Evolutionary conservation across 2,888 invertebrate genomes (phyloP).

Genomic region (Cistogaster globosa): DNA sequence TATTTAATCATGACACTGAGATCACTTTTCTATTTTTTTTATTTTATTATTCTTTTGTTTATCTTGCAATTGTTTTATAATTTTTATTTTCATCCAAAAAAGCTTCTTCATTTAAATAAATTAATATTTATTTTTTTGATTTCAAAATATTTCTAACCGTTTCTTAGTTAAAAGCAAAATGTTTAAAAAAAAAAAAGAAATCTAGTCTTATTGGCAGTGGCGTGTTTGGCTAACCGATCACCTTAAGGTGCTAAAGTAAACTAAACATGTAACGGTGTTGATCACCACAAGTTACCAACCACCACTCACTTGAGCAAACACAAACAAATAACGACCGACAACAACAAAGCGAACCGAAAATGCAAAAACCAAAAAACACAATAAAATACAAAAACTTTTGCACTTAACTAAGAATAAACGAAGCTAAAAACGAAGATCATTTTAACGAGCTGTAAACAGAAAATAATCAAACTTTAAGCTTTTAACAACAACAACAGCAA

Average conservation of each 20-base stretch:
- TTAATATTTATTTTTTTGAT: neutral
- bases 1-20: conserved; percentile 37
- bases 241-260: conserved; percentile 71
- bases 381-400: conserved; percentile 57
- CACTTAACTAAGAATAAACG: conserved; percentile 67
- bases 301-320: conserved; percentile 33
- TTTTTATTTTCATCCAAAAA: conserved; percentile 8
- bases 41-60: conserved; percentile 4
- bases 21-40: conserved; percentile 56
- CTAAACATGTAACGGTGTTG: conserved; percentile 70
- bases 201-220: conserved; percentile 28
- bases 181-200: conserved; percentile 3
- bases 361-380: conserved; percentile 5
- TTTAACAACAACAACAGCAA: conserved; percentile 34
- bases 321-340: neutral
- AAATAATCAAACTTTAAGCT: conserved; percentile 53
- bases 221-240: conserved; percentile 61
- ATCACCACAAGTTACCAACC: conserved; percentile 67
- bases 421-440: conserved; percentile 28
- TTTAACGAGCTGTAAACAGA: conserved; percentile 8
- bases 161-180: conserved; percentile 6
- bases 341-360: conserved; percentile 18
- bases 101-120: conserved; percentile 22
- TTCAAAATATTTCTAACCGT: conserved; percentile 46
- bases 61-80: no score